A percentile compares a stretch with the other conserved stretches of the same genome.
Evolutionary conservation across 2,113 vertebrate species (phyloP).

Genomic region (Lagopus muta): DNA sequence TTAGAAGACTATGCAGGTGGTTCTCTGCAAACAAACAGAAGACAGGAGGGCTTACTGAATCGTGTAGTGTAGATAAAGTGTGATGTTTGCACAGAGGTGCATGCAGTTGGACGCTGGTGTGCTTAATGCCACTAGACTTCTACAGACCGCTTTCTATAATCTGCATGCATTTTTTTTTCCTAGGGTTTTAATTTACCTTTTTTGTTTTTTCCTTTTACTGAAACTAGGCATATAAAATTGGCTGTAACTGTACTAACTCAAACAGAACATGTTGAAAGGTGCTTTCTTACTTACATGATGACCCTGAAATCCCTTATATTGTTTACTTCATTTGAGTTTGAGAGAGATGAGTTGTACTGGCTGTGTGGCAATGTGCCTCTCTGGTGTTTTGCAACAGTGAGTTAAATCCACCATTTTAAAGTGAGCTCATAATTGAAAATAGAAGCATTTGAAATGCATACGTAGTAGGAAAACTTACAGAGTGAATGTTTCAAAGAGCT

Average conservation of each 20-base stretch:
- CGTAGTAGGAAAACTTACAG: neutral
- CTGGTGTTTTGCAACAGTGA: neutral
- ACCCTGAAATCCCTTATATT: neutral
- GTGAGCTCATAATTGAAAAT: neutral
- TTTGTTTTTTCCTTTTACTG: neutral
- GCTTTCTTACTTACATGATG: neutral
- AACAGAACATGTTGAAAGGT: neutral
- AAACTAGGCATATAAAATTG: neutral
- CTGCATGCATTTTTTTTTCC: neutral
- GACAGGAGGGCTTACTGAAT: neutral
- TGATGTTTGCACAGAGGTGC: fast-evolving
- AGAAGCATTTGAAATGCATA: neutral
- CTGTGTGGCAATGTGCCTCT: neutral
- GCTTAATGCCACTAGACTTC: neutral
- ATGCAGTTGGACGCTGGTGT: neutral
- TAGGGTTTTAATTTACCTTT: neutral
- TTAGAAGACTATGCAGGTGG: neutral
- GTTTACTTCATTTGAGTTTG: neutral
- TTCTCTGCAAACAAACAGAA: neutral
- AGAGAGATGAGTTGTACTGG: neutral
- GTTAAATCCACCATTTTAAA: constrained; percentile 50
- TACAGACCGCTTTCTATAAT: neutral
- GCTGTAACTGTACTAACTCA: neutral
- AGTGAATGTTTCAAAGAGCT: neutral
- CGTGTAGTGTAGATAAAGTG: neutral